These are phyloP conservation scores for Chrysaora quinquecirrha DNA, from an alignment of 30 jellyfish, hydroid and myxozoan genomes.

Conservation along the genomic window DNA sequence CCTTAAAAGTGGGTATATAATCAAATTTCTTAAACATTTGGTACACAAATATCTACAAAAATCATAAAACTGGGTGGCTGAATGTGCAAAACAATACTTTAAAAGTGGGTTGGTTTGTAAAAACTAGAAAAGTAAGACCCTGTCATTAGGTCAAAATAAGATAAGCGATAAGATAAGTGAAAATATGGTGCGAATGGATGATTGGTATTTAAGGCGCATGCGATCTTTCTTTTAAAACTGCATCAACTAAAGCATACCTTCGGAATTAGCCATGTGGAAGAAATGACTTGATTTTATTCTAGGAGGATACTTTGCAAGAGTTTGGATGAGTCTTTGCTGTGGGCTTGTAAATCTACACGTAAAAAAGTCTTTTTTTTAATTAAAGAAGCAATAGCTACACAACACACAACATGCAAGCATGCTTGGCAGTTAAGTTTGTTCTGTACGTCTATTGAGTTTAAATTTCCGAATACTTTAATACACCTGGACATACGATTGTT, in stretches of 20 bases:
- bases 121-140: too few species aligned
- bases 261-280: neutral
- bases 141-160: neutral
- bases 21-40: too few species aligned
- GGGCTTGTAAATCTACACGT: neutral
- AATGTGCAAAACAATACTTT: neutral
- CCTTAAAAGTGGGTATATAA: too few species aligned
- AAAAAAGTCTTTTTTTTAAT: too few species aligned
- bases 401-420: too few species aligned
- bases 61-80: too few species aligned
- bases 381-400: neutral
- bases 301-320: neutral
- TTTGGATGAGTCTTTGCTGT: neutral
- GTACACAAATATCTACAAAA: neutral
- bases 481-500: neutral
- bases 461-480: neutral
- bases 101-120: too few species aligned
- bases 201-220: neutral
- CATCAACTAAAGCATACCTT: neutral
- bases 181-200: neutral
- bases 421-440: neutral
- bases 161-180: too few species aligned
- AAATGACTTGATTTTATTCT: neutral
- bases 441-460: neutral
- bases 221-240: too few species aligned